Evolutionary conservation across 1,140 invertebrate species (phyloP).

Genomic region (Mycetomoellerius zeteki): DNA sequence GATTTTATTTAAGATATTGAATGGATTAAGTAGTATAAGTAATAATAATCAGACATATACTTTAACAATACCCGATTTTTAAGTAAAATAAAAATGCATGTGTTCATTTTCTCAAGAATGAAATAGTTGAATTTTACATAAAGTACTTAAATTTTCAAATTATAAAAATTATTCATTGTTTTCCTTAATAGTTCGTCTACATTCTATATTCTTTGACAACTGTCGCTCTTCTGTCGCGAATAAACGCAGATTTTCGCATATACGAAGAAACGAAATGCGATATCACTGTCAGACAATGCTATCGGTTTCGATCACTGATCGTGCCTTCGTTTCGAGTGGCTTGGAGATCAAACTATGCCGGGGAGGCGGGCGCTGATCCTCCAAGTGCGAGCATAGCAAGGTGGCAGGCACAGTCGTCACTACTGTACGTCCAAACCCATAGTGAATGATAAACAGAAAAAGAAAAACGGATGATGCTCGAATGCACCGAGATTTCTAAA

Average conservation of each 20-base stretch:
- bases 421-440: slow-evolving; percentile 78
- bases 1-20: background rate
- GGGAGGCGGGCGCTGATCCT: slow-evolving; percentile 77
- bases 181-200: background rate
- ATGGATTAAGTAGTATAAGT: background rate
- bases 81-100: background rate
- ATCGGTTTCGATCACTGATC: slow-evolving; percentile 57
- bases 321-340: slow-evolving; percentile 65
- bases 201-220: background rate
- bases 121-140: background rate
- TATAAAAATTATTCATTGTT: background rate
- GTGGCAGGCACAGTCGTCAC: slow-evolving; percentile 83
- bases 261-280: background rate
- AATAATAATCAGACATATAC: background rate
- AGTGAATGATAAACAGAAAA: slow-evolving; percentile 75
- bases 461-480: slow-evolving; percentile 71
- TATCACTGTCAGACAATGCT: background rate
- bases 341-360: slow-evolving; percentile 76
- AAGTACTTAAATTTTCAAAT: background rate
- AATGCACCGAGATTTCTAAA: slow-evolving; percentile 67
- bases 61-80: background rate
- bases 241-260: background rate
- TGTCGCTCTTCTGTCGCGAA: background rate
- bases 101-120: background rate
- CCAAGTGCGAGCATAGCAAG: slow-evolving; percentile 82